These are phyloP conservation scores for Smittia aterrima DNA, from an alignment of 2,888 invertebrate species.

Conservation along the genomic window DNA sequence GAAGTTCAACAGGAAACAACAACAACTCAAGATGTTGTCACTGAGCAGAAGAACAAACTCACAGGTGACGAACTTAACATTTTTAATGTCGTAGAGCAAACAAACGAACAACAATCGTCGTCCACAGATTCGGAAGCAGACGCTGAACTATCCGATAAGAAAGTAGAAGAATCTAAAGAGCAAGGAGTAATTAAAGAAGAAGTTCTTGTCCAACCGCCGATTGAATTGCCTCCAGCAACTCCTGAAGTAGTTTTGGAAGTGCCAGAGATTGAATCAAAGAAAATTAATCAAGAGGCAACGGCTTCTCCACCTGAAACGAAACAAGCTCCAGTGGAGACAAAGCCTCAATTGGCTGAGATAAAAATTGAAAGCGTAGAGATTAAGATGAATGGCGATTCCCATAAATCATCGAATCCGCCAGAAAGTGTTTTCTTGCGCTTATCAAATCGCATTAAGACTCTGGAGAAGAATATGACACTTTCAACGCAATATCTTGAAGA, in stretches of 20 bases:
- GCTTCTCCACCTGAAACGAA: neutral
- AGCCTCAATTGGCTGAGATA: neutral
- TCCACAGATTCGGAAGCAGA: neutral
- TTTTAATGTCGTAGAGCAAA: slow-evolving; percentile 18
- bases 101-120: neutral
- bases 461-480: slow-evolving; percentile 95
- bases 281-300: neutral
- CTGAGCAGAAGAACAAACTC: neutral
- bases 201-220: slow-evolving; percentile 37
- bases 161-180: neutral
- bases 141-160: neutral
- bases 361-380: slow-evolving; percentile 22
- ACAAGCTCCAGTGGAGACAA: neutral
- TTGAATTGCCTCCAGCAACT: neutral
- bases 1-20: neutral
- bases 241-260: slow-evolving; percentile 13
- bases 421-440: slow-evolving; percentile 95
- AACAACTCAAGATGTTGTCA: neutral
- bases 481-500: slow-evolving; percentile 96
- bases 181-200: neutral
- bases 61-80: slow-evolving; percentile 17
- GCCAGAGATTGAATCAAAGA: neutral
- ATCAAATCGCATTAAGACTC: slow-evolving; percentile 88
- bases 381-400: slow-evolving; percentile 15
- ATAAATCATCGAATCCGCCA: slow-evolving; percentile 49